Base-by-base conservation (phyloP, 1,140 invertebrate genomes). In the Bombus picipes region DNA sequence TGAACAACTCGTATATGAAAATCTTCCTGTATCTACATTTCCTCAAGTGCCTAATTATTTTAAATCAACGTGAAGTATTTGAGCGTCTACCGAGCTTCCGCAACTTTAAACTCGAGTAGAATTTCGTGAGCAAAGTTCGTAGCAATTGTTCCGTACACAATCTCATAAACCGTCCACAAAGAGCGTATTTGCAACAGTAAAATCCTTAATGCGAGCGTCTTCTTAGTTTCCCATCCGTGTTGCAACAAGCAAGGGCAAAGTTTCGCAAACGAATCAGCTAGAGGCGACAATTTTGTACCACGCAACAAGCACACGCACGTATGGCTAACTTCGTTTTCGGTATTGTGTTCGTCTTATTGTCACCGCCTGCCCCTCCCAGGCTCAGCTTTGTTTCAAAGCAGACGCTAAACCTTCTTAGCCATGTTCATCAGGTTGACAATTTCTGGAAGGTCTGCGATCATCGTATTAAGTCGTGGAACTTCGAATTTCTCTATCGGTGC, bases 331-430 rank as follows among this genome's bases (percentile, higher is more conserved):
- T 65, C 32, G 71, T 65, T 57, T 65, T 25, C 71, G 8, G 39
- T 6, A 47, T 74, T 65, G 41, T 65, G n/a, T 47, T 32, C 22
- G 57, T 66, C 80, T 82, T 43, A 65, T 41, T n/a, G 80, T 65
- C 22, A 39, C 5, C 39, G 71, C 5, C 25, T 9, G 12, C 25
- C 6, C 0, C 1, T 2, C 47, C 5, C 5, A 22, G 22, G 53
- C 70, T 18, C 12, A 43, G 12, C 80, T 65, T 82, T 65, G 80
- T 65, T 34, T 22, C 70, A 1, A 25, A 15, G 37, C 43, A 43
- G 47, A 81, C 9, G 39, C 28, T 65, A 73, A 82, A 74, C 53
- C 28, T 12, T 57, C 34, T 57, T 81, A 57, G 22, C 22, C 13
- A 47, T 22, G 28, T 59, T 9, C 47, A 15, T 12, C 59, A n/a